Evolutionary conservation across 2,888 invertebrate genomes (phyloP), one percentile per base, ranked within the genome.

Genomic region (Congeria kusceri): DNA sequence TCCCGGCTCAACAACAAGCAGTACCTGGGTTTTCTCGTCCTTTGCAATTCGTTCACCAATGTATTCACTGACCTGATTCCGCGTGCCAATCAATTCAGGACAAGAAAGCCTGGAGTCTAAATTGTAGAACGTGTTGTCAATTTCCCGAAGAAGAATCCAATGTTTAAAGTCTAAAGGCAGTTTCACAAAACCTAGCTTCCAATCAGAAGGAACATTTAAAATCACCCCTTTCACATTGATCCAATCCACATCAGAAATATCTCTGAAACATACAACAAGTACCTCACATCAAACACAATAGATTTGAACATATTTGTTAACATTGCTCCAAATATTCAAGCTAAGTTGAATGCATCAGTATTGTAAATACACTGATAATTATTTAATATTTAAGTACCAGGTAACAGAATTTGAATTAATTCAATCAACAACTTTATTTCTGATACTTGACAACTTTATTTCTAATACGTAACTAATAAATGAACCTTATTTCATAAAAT

Each of bases 191-290:
- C 98, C 97, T 82, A 98, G 94, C 94, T 97, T 97, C 92, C 97
- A 97, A 92, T 97, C 97, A 62, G 97, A 96, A 84, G 98, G 98
- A 91, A 98, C 96, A 93, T 99, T 99, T 74, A 99, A 94, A 88
- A 99, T 98, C 92, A 98, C 98, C 7, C 99, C 99, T 93, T 96
- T 95, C 79, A 98, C 97, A 44, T 92, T 91, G 13, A 88, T 85
- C 29, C 94, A 84, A 5, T 28, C 27, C 15, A 59, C 15, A 59
- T 59, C n/a, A 27, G 53, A 20, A 9, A 93, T 91, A 86, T 92
- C 89, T 86, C 94, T 94, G 89, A 58, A 89, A 87, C 39, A 66
- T 59, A 72, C 62, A 68, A 67, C 53, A 75, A 47, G 15, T 13
- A 7, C n/a, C 53, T n/a, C 20, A 25, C 53, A 11, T n/a, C n/a